Evolutionary conservation across 2,888 invertebrate genomes (phyloP).

Genomic region (Tuta absoluta): DNA sequence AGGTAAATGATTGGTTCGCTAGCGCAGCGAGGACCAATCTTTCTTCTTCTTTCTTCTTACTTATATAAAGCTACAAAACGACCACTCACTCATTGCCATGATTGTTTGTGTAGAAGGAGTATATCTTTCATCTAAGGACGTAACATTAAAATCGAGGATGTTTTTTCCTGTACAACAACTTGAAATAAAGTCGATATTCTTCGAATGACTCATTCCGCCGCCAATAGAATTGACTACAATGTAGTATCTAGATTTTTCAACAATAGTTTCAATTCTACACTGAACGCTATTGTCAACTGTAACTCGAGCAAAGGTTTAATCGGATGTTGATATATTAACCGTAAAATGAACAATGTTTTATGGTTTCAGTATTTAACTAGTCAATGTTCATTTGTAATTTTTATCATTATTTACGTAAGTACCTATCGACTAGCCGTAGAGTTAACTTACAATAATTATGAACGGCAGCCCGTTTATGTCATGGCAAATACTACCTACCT

Average conservation of each 20-base stretch:
- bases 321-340: slow-evolving; percentile 9
- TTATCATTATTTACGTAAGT: too few relatives aligned
- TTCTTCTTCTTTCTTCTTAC: too few relatives aligned
- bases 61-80: too few relatives aligned
- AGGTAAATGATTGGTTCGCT: too few relatives aligned
- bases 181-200: not conserved
- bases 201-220: slow-evolving; percentile 3
- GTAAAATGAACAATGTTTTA: slow-evolving; percentile 16
- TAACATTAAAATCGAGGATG: not conserved
- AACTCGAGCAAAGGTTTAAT: slow-evolving; percentile 9
- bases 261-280: not conserved
- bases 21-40: too few relatives aligned
- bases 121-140: too few relatives aligned
- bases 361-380: not conserved
- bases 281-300: slow-evolving; percentile 9
- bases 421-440: too few relatives aligned
- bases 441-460: too few relatives aligned
- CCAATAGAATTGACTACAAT: not conserved
- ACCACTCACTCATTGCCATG: too few relatives aligned
- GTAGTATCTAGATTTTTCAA: not conserved
- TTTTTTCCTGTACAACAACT: not conserved
- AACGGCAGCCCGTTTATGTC: too few relatives aligned
- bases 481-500: too few relatives aligned
- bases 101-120: too few relatives aligned
- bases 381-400: not conserved